phyloP scores from a whole-genome alignment of 2,888 invertebrate genomes.

The Congeria kusceri region DNA sequence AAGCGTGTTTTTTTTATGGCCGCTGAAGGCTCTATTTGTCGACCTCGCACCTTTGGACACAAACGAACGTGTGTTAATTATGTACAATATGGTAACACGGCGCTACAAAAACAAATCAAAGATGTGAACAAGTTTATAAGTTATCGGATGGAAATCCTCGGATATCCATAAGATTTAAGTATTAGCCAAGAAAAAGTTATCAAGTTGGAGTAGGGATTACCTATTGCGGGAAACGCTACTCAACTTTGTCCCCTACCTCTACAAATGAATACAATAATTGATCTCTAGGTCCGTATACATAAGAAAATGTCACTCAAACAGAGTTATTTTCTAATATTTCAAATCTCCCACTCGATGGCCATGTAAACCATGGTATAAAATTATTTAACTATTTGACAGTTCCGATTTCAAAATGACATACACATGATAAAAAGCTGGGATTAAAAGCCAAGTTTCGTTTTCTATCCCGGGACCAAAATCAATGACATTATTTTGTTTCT shows the following conservation, averaged over 20 bases:
- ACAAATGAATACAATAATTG: slow-evolving; percentile 61
- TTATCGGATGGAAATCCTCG: slow-evolving; percentile 5
- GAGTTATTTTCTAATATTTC: slow-evolving; percentile 49
- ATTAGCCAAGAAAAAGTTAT: slow-evolving; percentile 51
- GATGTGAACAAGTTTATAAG: too few relatives aligned
- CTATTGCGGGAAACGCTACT: slow-evolving; percentile 43
- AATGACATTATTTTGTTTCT: slow-evolving; percentile 62
- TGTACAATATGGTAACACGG: too few relatives aligned
- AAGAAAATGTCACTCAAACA: slow-evolving; percentile 53
- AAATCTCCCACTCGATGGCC: slow-evolving; percentile 35
- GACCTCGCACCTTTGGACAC: too few relatives aligned
- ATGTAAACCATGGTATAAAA: slow-evolving; percentile 57
- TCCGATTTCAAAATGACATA: slow-evolving; percentile 49
- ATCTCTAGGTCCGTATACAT: slow-evolving; percentile 46
- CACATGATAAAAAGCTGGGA: slow-evolving; percentile 59
- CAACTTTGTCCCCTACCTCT: slow-evolving; percentile 48
- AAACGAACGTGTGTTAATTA: too few relatives aligned
- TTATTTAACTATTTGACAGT: slow-evolving; percentile 59
- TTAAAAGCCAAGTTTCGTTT: slow-evolving; percentile 58
- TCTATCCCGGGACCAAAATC: slow-evolving; percentile 47
- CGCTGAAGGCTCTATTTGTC: too few relatives aligned
- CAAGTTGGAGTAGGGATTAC: slow-evolving; percentile 51
- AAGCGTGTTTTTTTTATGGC: too few relatives aligned
- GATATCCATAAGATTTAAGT: slow-evolving; percentile 48
- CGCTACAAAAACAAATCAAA: too few relatives aligned